A percentile compares a stretch with the other conserved stretches of the same genome.
Conservation (phyloP, 2,888 invertebrate genomes). For the Chrysina gloriosa region DNA sequence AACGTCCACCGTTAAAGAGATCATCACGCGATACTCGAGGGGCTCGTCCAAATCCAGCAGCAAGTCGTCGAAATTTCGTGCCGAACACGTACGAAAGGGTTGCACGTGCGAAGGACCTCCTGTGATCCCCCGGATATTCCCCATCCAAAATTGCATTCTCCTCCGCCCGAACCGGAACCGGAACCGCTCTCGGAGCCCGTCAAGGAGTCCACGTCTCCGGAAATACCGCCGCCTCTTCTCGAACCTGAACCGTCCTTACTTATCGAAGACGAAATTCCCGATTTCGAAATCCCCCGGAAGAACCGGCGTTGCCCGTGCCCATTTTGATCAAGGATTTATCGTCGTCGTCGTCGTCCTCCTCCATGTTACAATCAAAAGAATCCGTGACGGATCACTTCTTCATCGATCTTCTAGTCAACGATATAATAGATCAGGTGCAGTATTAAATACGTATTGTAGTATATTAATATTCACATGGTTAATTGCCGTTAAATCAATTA, state of each 20-base stretch:
- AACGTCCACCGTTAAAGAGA: too few species aligned
- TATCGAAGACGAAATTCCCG: neutral
- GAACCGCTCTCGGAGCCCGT: neutral
- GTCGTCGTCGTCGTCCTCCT: too few species aligned
- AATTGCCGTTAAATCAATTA: too few species aligned
- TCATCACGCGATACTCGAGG: neutral
- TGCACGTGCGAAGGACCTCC: conserved; percentile 3
- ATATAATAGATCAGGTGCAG: conserved; percentile 4
- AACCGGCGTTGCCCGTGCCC: neutral
- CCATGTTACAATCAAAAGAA: too few species aligned
- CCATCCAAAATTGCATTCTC: neutral
- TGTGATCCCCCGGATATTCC: neutral
- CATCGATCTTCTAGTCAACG: neutral
- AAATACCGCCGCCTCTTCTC: neutral
- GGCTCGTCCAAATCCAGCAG: neutral
- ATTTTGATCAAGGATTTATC: neutral
- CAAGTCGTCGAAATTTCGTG: neutral
- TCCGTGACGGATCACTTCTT: neutral
- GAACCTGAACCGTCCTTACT: neutral
- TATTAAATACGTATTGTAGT: too few species aligned
- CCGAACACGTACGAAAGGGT: neutral
- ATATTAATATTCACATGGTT: too few species aligned
- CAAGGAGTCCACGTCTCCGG: neutral
- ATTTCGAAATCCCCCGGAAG: neutral
- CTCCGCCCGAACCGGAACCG: neutral